Percentiles rank a stretch among this genome's conserved stretches.
Evolutionary conservation across 2,797 vertebrate genomes (phyloP).

Genomic region (Diceros bicornis): DNA sequence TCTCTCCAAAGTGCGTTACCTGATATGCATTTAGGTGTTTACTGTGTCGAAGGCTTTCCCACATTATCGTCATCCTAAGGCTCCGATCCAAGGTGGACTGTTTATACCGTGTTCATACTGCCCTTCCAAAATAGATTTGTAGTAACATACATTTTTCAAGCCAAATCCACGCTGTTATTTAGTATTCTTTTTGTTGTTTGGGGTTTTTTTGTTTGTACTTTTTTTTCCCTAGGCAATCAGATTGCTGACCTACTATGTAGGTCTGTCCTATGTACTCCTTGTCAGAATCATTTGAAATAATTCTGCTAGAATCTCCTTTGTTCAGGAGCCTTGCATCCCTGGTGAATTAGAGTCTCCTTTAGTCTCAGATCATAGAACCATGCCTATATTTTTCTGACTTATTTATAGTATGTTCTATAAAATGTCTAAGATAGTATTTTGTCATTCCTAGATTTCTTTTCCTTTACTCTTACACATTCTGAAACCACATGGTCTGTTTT

Average conservation of each 20-base stretch:
- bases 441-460: not conserved
- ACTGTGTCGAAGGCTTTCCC: not conserved
- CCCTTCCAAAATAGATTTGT: not conserved
- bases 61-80: not conserved
- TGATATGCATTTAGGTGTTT: not conserved
- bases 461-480: not conserved
- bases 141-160: not conserved
- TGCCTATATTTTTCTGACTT: not conserved
- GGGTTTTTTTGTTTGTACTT: not conserved
- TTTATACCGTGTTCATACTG: not conserved
- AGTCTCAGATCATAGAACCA: not conserved
- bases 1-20: not conserved
- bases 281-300: not conserved
- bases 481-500: not conserved
- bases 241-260: not conserved
- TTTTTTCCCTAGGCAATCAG: not conserved
- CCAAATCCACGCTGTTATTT: not conserved
- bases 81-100: not conserved
- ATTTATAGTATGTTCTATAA: not conserved
- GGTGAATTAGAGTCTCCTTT: not conserved
- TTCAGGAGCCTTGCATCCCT: not conserved
- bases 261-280: not conserved
- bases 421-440: not conserved
- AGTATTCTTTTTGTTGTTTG: not conserved
- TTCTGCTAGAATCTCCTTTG: not conserved